A percentile compares a stretch with the other conserved stretches of the same genome.
These are phyloP conservation scores for Penaeus vannamei DNA, from an alignment of 1,140 invertebrate genomes.

Conservation along the genomic window DNA sequence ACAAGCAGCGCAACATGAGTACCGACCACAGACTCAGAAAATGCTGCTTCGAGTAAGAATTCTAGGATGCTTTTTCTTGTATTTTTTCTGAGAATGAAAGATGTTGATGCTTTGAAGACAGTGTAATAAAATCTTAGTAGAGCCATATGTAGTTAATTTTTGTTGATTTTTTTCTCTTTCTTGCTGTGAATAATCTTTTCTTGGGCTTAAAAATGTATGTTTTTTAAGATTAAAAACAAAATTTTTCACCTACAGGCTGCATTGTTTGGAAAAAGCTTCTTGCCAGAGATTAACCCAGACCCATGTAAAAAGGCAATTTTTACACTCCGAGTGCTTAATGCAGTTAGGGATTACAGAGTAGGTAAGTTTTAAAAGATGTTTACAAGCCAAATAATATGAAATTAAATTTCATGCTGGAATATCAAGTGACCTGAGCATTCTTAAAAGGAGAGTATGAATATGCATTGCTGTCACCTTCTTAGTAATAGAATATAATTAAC, in stretches of 20 bases:
- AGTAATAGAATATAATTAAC: no score
- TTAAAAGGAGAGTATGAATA: no score
- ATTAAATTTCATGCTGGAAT: no score
- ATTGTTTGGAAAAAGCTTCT: slow-evolving; percentile 95
- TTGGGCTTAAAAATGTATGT: background rate
- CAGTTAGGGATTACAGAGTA: slow-evolving; percentile 87
- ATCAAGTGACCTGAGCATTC: no score
- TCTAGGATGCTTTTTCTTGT: slow-evolving; percentile 14
- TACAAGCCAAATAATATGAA: background rate
- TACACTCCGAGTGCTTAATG: slow-evolving; percentile 90
- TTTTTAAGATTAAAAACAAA: background rate
- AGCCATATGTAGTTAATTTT: no score
- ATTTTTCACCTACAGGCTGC: slow-evolving; percentile 79
- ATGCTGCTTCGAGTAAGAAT: slow-evolving; percentile 83
- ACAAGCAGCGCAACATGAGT: slow-evolving; percentile 91
- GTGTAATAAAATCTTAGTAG: no score
- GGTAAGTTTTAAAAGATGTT: slow-evolving; percentile 72
- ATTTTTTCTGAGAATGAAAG: slow-evolving; percentile 16
- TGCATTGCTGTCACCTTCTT: no score
- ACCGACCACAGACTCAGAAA: slow-evolving; percentile 89
- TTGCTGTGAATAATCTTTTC: background rate
- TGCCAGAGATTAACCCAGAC: slow-evolving; percentile 81
- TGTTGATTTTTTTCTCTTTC: background rate
- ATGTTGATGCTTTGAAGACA: no score
- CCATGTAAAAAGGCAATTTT: slow-evolving; percentile 77